Percentiles rank a stretch among this genome's conserved stretches.
Conservation (phyloP, 2,797 vertebrate species). For the Hydrophis major region DNA sequence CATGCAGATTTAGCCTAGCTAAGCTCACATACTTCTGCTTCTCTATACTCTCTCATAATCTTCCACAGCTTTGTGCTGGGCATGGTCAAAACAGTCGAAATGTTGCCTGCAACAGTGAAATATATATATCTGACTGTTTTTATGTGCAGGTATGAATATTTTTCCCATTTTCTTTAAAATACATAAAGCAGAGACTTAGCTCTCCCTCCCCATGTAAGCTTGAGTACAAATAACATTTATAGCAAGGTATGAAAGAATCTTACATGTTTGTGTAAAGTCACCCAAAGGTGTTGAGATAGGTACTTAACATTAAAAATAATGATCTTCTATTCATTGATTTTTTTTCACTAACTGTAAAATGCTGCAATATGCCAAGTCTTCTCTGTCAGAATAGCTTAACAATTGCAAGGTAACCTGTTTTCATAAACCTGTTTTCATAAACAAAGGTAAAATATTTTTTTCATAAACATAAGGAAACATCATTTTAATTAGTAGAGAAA, state of each 20-base stretch:
- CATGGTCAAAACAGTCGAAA: not conserved
- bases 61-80: not conserved
- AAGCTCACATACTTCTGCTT: not conserved
- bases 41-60: not conserved
- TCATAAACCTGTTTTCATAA: not conserved
- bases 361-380: not conserved
- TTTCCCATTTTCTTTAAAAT: not conserved
- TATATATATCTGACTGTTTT: not conserved
- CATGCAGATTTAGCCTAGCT: not conserved
- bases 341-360: conserved; percentile 5
- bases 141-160: not conserved
- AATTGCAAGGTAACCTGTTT: not conserved
- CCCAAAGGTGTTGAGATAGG: not conserved
- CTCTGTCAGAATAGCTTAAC: not conserved
- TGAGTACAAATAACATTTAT: conserved; percentile 30
- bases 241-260: not conserved
- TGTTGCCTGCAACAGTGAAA: not conserved
- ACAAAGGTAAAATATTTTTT: not conserved
- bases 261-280: not conserved
- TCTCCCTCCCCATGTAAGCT: not conserved
- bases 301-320: conserved; percentile 1
- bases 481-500: conserved; percentile 3
- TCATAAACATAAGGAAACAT: not conserved
- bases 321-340: not conserved
- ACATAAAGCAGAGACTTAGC: not conserved